Conservation (phyloP, 2,888 invertebrate genomes). For the Cepaea hortensis region DNA sequence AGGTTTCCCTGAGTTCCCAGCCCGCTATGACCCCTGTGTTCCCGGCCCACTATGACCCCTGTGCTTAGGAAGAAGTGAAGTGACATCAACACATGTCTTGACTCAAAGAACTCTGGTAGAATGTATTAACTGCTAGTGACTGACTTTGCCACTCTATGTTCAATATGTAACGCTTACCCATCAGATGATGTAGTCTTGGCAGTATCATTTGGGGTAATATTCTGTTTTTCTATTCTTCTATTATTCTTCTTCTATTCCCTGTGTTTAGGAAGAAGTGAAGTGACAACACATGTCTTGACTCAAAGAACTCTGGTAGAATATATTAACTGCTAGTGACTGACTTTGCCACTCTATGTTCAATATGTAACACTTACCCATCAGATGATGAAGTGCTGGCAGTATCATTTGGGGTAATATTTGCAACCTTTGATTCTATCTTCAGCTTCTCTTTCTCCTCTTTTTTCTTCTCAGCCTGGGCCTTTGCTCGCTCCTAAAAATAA, state of each 20-base stretch:
- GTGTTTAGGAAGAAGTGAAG: too few relatives aligned
- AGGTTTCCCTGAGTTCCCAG: too few relatives aligned
- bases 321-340: background rate
- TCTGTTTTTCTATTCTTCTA: too few relatives aligned
- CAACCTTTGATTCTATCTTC: constrained; percentile 51
- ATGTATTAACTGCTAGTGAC: background rate
- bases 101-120: too few relatives aligned
- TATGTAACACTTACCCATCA: constrained; percentile 1
- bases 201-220: background rate
- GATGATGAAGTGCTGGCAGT: background rate
- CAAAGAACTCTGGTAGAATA: too few relatives aligned
- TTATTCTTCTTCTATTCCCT: too few relatives aligned
- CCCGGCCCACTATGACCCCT: too few relatives aligned
- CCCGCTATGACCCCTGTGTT: too few relatives aligned
- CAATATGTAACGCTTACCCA: constrained; percentile 1
- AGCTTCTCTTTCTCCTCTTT: constrained; percentile 58
- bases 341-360: background rate
- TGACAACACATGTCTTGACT: too few relatives aligned
- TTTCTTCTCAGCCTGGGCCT: constrained; percentile 53
- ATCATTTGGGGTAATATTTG: background rate
- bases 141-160: background rate
- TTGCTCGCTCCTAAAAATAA: constrained; percentile 46
- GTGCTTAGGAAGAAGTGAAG: too few relatives aligned
- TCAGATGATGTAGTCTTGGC: background rate
- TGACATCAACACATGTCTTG: too few relatives aligned